Conservation (phyloP, 2,113 vertebrate genomes). For the Agapornis roseicollis region DNA sequence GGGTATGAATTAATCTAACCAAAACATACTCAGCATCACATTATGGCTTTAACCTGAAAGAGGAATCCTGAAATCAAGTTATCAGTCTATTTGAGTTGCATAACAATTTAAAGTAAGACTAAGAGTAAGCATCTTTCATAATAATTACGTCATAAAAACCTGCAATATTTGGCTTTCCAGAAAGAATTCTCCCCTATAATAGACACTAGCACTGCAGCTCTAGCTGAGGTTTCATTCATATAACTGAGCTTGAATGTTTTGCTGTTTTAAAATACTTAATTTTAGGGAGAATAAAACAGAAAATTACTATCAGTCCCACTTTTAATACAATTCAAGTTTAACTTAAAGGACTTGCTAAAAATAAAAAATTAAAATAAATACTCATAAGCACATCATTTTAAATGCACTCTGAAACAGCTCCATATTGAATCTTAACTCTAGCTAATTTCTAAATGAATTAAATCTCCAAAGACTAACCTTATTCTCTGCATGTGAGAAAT, state of each 20-base stretch:
- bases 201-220: not conserved
- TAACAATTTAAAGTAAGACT: not conserved
- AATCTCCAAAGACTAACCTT: not conserved
- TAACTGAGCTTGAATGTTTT: not conserved
- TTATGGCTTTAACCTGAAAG: not conserved
- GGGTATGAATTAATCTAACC: not conserved
- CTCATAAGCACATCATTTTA: not conserved
- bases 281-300: not conserved
- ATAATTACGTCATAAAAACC: not conserved
- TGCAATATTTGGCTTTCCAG: not conserved
- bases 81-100: not conserved
- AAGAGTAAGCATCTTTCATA: not conserved
- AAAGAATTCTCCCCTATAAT: not conserved
- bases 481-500: not conserved
- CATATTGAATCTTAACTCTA: not conserved
- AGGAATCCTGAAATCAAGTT: not conserved
- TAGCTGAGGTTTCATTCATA: not conserved
- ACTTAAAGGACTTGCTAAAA: not conserved
- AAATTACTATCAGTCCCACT: not conserved
- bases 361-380: rapidly evolving
- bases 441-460: not conserved
- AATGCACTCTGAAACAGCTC: not conserved
- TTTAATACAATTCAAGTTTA: not conserved
- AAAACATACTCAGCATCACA: not conserved
- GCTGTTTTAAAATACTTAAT: not conserved